These are phyloP conservation scores for Chaetorhynchus papuensis DNA, from an alignment of 2,113 vertebrate species.

Conservation along the genomic window DNA sequence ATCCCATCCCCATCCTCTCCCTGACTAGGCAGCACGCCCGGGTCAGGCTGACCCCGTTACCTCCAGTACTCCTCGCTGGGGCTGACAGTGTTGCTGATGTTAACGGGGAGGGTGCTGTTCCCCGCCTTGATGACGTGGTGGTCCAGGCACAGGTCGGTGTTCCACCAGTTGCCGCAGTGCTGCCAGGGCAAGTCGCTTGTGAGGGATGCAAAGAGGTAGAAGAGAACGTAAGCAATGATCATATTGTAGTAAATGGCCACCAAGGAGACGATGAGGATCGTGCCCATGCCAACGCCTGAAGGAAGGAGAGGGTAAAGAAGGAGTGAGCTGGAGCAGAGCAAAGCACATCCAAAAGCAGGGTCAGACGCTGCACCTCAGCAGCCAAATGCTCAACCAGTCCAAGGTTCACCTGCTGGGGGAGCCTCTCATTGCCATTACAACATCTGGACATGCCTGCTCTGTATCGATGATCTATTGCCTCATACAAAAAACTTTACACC, in stretches of 20 bases:
- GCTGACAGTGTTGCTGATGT: slow-evolving; percentile 76
- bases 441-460: background rate
- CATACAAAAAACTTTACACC: background rate
- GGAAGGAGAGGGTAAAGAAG: slow-evolving; percentile 39
- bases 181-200: slow-evolving; percentile 80
- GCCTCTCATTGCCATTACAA: background rate
- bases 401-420: background rate
- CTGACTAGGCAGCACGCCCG: accelerated
- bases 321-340: background rate
- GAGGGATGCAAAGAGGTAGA: slow-evolving; percentile 85
- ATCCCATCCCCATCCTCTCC: background rate
- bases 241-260: slow-evolving; percentile 86
- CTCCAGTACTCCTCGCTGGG: slow-evolving; percentile 84
- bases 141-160: slow-evolving; percentile 76
- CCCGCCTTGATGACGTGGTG: slow-evolving; percentile 62
- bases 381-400: background rate
- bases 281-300: slow-evolving; percentile 78
- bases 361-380: background rate
- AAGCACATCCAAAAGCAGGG: background rate
- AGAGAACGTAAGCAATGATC: slow-evolving; percentile 85
- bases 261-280: slow-evolving; percentile 79
- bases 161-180: slow-evolving; percentile 82
- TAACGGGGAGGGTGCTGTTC: slow-evolving; percentile 66
- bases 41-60: slow-evolving; percentile 19
- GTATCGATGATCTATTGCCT: background rate